Percentiles rank a stretch among this genome's conserved stretches.
Conservation (phyloP, 2,888 invertebrate species). For the Nephrotoma flavescens region DNA sequence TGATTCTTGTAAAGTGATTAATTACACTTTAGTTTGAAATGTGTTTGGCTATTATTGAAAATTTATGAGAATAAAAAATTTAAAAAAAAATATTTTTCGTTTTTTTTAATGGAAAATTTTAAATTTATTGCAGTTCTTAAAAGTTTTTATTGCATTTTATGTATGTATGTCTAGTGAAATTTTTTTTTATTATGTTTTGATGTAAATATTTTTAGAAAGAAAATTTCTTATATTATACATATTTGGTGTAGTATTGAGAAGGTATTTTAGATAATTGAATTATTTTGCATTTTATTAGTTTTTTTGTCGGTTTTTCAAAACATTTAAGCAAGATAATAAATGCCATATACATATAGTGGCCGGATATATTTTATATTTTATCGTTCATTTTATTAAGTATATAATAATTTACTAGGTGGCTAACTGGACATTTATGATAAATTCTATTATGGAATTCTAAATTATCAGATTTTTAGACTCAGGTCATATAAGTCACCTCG, state of each 20-base stretch:
- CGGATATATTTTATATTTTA: too few relatives aligned
- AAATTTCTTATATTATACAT: neutral
- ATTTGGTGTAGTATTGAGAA: neutral
- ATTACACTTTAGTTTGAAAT: neutral
- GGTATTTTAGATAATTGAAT: neutral
- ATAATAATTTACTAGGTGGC: too few relatives aligned
- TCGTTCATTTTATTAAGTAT: too few relatives aligned
- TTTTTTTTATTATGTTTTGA: neutral
- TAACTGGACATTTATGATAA: too few relatives aligned
- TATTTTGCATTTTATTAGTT: neutral
- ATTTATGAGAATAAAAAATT: neutral
- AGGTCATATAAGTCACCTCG: too few relatives aligned
- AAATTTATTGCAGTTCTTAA: neutral
- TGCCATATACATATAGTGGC: too few relatives aligned
- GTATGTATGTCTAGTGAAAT: neutral
- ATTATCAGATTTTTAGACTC: too few relatives aligned
- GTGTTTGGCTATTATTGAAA: neutral
- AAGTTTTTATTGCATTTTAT: neutral
- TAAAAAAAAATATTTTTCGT: neutral
- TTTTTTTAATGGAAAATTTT: neutral
- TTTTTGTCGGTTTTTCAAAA: too few relatives aligned
- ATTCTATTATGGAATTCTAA: too few relatives aligned
- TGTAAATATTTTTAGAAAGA: neutral
- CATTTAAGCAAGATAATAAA: too few relatives aligned
- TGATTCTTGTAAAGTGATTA: neutral